Evolutionary conservation across 2,888 invertebrate species (phyloP).

Genomic region (Phyto melanocephala): DNA sequence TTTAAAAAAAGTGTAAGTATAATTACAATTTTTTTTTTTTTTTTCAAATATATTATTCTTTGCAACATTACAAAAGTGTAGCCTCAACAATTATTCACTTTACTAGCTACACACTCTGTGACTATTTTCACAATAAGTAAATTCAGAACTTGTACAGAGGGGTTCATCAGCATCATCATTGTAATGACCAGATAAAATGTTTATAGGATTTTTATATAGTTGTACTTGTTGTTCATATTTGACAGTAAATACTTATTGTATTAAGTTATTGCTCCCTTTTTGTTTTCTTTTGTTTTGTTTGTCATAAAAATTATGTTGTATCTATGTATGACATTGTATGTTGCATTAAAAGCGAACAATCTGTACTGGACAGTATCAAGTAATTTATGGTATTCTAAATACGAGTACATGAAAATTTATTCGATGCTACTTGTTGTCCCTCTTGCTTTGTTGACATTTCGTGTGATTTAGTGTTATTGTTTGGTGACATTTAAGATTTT

Average conservation of each 20-base stretch:
- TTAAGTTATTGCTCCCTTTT: slow-evolving; percentile 20
- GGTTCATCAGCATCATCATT: slow-evolving; percentile 24
- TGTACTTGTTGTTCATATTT: slow-evolving; percentile 56
- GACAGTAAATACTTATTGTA: slow-evolving; percentile 53
- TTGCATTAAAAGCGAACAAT: slow-evolving; percentile 68
- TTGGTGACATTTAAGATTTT: slow-evolving; percentile 64
- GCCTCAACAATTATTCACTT: slow-evolving; percentile 17
- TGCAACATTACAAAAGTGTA: not conserved
- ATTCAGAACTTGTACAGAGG: too few species aligned
- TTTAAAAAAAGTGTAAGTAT: slow-evolving; percentile 23
- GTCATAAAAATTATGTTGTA: slow-evolving; percentile 61
- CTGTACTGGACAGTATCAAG: slow-evolving; percentile 69
- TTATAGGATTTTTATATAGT: not conserved
- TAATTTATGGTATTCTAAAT: slow-evolving; percentile 20
- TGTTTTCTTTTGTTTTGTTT: not conserved
- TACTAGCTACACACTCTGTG: slow-evolving; percentile 27
- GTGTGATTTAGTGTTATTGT: slow-evolving; percentile 78
- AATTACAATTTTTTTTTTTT: slow-evolving; percentile 55
- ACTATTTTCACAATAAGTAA: slow-evolving; percentile 14
- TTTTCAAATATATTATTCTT: not conserved
- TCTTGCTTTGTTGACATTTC: slow-evolving; percentile 72
- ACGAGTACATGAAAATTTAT: slow-evolving; percentile 11
- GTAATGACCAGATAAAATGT: slow-evolving; percentile 42
- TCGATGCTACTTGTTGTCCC: slow-evolving; percentile 9
- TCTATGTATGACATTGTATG: too few species aligned